These are phyloP conservation scores for Caenorhabditis becei DNA, from an alignment of 2,888 invertebrate species.

Conservation along the genomic window DNA sequence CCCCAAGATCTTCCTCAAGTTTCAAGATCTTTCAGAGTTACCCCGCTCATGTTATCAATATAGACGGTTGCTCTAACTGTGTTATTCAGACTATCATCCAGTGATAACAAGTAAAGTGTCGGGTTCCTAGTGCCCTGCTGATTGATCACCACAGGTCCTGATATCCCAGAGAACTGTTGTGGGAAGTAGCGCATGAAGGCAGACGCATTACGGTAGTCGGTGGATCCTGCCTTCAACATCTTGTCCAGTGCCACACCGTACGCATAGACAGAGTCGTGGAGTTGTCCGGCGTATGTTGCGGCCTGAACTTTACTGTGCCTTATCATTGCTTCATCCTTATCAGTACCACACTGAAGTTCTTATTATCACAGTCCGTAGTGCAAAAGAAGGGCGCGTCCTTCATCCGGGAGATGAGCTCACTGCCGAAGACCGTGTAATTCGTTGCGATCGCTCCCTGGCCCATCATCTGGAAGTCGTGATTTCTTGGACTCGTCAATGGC, in stretches of 20 bases:
- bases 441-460: constrained; percentile 49
- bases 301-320: constrained; percentile 29
- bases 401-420: constrained; percentile 67
- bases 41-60: constrained; percentile 52
- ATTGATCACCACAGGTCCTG: constrained; percentile 53
- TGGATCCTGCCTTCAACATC: constrained; percentile 56
- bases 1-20: neutral
- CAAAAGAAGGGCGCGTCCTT: constrained; percentile 70
- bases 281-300: constrained; percentile 60
- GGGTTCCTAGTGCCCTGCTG: constrained; percentile 55
- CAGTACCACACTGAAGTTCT: constrained; percentile 46
- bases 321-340: neutral
- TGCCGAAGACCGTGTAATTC: constrained; percentile 64
- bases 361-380: constrained; percentile 33
- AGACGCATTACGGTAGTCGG: constrained; percentile 40
- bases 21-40: neutral
- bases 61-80: constrained; percentile 41
- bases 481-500: constrained; percentile 12
- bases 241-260: constrained; percentile 59
- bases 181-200: constrained; percentile 39
- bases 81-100: constrained; percentile 44
- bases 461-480: constrained; percentile 47
- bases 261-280: constrained; percentile 62
- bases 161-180: constrained; percentile 53
- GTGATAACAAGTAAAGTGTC: constrained; percentile 43